Evolutionary conservation across 2,797 vertebrate genomes (phyloP).

Genomic region (Rhincodon typus): DNA sequence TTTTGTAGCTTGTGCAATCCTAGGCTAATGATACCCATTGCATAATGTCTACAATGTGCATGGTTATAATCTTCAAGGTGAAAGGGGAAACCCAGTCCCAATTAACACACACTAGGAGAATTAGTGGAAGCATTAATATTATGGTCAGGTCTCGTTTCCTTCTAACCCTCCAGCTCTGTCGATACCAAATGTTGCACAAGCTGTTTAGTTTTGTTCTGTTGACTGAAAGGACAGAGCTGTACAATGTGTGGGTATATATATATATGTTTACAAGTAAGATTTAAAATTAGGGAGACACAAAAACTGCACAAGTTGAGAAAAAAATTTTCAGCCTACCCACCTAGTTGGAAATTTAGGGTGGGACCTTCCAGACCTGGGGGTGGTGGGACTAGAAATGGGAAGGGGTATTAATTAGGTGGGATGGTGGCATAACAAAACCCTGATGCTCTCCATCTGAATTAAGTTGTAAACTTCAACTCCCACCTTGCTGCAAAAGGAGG

Average conservation of each 20-base stretch:
- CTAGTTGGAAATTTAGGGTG: background rate
- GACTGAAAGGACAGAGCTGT: background rate
- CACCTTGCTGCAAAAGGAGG: no score
- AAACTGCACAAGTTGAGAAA: background rate
- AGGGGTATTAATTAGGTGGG: no score
- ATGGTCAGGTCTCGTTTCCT: background rate
- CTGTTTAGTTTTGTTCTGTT: conserved; percentile 9
- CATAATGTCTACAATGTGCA: background rate
- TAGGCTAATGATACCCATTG: background rate
- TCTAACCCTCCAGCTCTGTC: background rate
- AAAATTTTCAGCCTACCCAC: background rate
- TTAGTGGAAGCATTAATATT: background rate
- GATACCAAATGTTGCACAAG: conserved; percentile 18
- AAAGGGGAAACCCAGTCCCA: background rate
- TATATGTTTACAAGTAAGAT: background rate
- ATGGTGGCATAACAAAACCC: no score
- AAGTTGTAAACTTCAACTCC: no score
- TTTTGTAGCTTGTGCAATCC: background rate
- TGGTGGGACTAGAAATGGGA: no score
- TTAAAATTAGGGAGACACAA: background rate
- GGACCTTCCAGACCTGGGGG: no score
- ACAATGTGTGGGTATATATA: background rate
- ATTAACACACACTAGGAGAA: conserved; percentile 21
- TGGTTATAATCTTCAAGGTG: background rate
- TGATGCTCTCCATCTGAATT: no score